These are phyloP conservation scores for Aspiorhynchus laticeps DNA, from an alignment of 2,113 vertebrate species.

Conservation along the genomic window DNA sequence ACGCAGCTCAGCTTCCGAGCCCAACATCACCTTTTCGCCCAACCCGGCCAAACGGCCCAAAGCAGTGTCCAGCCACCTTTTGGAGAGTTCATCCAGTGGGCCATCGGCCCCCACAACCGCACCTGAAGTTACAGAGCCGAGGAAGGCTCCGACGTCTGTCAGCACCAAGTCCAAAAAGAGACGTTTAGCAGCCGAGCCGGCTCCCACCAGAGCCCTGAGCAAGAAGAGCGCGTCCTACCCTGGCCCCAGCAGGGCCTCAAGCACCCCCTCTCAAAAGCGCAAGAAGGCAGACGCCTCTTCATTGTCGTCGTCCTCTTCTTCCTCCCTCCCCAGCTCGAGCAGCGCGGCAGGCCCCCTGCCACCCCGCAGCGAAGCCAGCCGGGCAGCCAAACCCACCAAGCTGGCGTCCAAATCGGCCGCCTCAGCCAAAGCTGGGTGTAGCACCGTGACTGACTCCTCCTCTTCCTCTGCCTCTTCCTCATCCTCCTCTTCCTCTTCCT, in stretches of 20 bases:
- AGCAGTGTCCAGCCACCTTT: slow-evolving; percentile 54
- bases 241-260: slow-evolving; percentile 76
- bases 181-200: slow-evolving; percentile 80
- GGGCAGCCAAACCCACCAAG: slow-evolving; percentile 98
- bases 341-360: slow-evolving; percentile 83
- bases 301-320: slow-evolving; percentile 46
- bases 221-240: slow-evolving; percentile 87
- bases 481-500: slow-evolving; percentile 87
- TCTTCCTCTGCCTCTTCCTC: slow-evolving; percentile 87
- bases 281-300: slow-evolving; percentile 87
- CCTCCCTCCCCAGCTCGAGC: slow-evolving; percentile 49
- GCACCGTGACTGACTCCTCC: slow-evolving; percentile 95
- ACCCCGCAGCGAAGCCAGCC: slow-evolving; percentile 90
- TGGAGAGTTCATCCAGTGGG: slow-evolving; percentile 34
- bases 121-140: slow-evolving; percentile 84
- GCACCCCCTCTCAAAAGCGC: slow-evolving; percentile 90
- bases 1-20: slow-evolving; percentile 92
- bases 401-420: slow-evolving; percentile 99
- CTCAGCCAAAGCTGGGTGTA: slow-evolving; percentile 99
- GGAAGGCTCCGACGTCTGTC: slow-evolving; percentile 81
- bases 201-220: slow-evolving; percentile 87
- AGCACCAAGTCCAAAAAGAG: slow-evolving; percentile 90
- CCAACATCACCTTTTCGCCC: slow-evolving; percentile 88
- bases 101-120: slow-evolving; percentile 77
- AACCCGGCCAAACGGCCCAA: slow-evolving; percentile 94